Evolutionary conservation across 2,797 vertebrate genomes (phyloP).

Genomic region (Bucorvus abyssinicus): DNA sequence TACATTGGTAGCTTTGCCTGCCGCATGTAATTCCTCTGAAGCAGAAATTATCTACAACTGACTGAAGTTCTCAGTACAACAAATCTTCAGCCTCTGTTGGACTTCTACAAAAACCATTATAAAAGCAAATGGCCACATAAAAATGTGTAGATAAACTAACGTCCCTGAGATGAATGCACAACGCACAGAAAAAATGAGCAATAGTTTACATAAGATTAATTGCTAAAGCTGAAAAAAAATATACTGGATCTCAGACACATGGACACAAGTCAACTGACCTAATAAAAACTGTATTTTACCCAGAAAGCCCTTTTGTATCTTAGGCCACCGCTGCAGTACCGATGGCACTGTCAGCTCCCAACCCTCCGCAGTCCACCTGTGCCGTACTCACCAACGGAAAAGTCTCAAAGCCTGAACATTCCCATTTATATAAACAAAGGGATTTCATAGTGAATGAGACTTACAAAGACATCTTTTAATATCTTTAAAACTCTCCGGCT

Average conservation of each 20-base stretch:
- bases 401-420: not conserved
- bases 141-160: not conserved
- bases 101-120: not conserved
- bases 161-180: not conserved
- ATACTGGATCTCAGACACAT: not conserved
- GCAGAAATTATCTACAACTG: not conserved
- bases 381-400: not conserved
- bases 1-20: not conserved
- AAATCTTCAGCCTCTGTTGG: not conserved
- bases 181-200: not conserved
- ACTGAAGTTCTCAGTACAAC: not conserved
- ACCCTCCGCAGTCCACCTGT: not conserved
- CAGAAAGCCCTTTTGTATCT: not conserved
- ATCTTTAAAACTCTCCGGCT: not conserved
- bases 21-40: not conserved
- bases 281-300: not conserved
- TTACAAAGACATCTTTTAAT: not conserved
- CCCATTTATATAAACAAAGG: not conserved
- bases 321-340: not conserved
- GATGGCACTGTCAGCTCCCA: not conserved
- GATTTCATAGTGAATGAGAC: not conserved
- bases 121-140: not conserved
- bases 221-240: not conserved
- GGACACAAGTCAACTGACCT: not conserved
- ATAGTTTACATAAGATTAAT: not conserved